Evolutionary conservation across 2,888 invertebrate species (phyloP).

Genomic region (Coenonympha glycerion): DNA sequence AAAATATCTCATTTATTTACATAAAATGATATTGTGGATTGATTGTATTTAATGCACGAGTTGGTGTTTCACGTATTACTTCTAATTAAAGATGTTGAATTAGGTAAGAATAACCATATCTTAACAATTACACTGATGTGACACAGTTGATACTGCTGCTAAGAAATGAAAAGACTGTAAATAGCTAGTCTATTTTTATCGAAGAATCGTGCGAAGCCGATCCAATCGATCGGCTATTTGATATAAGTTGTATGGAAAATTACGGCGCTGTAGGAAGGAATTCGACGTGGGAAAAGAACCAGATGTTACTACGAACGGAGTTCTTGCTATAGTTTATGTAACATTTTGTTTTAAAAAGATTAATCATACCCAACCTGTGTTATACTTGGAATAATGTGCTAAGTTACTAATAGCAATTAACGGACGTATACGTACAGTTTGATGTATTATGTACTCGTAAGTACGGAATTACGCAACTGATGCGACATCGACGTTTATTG

Average conservation of each 20-base stretch:
- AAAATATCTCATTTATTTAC: no score
- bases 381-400: neutral
- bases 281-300: slow-evolving; percentile 40
- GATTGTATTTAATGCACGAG: no score
- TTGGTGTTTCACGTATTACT: no score
- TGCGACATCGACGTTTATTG: neutral
- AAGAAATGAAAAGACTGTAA: neutral
- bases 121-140: neutral
- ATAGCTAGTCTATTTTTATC: slow-evolving; percentile 3
- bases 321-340: slow-evolving; percentile 21
- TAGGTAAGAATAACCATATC: neutral
- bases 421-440: no score
- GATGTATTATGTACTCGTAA: no score
- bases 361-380: neutral
- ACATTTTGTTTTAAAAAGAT: neutral
- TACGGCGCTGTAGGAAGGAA: slow-evolving; percentile 5
- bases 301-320: slow-evolving; percentile 30
- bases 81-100: no score
- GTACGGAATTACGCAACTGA: neutral
- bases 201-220: slow-evolving; percentile 3
- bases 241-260: slow-evolving; percentile 7
- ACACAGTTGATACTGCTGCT: neutral
- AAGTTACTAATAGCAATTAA: neutral
- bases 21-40: no score
- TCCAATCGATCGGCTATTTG: slow-evolving; percentile 1